Evolutionary conservation across 2,888 invertebrate genomes (phyloP).

Genomic region (Clusia tigrina): DNA sequence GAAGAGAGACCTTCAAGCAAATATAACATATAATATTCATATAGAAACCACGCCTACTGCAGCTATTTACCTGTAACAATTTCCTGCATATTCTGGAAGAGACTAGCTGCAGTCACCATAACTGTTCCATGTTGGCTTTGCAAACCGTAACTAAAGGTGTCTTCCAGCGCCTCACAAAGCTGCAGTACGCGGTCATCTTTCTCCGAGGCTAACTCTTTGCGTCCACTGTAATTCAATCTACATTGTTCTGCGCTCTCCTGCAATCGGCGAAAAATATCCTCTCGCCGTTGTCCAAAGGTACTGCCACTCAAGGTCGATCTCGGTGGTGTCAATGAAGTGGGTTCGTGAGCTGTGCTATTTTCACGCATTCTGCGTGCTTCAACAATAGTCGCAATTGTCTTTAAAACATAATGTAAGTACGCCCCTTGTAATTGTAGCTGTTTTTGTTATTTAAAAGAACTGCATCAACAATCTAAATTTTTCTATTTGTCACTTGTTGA

Average conservation of each 20-base stretch:
- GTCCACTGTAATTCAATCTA: conserved; percentile 85
- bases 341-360: too few species aligned
- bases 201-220: conserved; percentile 90
- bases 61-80: conserved; percentile 68
- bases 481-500: too few species aligned
- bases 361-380: too few species aligned
- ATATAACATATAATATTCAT: neutral
- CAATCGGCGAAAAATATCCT: conserved; percentile 57
- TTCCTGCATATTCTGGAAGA: conserved; percentile 76
- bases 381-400: too few species aligned
- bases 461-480: too few species aligned
- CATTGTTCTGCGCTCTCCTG: conserved; percentile 66
- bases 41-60: neutral
- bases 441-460: too few species aligned
- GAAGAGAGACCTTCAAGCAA: neutral
- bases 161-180: conserved; percentile 79
- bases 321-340: neutral
- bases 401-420: too few species aligned
- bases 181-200: conserved; percentile 70
- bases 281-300: conserved; percentile 50
- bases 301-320: conserved; percentile 40
- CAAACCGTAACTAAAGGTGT: conserved; percentile 80
- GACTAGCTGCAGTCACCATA: conserved; percentile 44
- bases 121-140: conserved; percentile 68
- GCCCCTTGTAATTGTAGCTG: too few species aligned